Conservation (phyloP, 2,113 vertebrate species). For the Elaphurus davidianus region DNA sequence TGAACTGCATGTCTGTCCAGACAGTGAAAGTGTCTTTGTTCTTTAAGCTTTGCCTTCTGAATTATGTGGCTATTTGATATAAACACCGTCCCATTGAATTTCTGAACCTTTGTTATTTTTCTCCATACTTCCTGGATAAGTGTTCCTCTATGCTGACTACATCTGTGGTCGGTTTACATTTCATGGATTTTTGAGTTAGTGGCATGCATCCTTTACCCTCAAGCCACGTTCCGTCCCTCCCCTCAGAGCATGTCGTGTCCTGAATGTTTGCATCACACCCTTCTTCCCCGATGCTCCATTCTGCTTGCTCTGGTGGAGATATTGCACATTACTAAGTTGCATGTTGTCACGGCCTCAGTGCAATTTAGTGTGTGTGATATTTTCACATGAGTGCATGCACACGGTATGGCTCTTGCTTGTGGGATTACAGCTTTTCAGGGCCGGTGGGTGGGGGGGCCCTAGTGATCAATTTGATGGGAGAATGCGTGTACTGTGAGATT, state of each 20-base stretch:
- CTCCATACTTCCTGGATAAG: slow-evolving; percentile 5
- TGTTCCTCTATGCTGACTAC: slow-evolving; percentile 21
- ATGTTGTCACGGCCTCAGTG: slow-evolving; percentile 89
- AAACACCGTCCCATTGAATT: neutral
- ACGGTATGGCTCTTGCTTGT: slow-evolving; percentile 86
- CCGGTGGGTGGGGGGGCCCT: slow-evolving; percentile 24
- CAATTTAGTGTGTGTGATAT: slow-evolving; percentile 92
- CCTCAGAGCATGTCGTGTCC: slow-evolving; percentile 82
- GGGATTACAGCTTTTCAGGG: slow-evolving; percentile 75
- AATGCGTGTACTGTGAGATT: neutral
- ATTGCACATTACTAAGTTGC: slow-evolving; percentile 93
- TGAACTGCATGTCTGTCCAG: slow-evolving; percentile 41
- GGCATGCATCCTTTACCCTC: slow-evolving; percentile 80
- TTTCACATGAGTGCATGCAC: slow-evolving; percentile 92
- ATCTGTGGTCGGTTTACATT: slow-evolving; percentile 41
- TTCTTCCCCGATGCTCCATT: slow-evolving; percentile 83
- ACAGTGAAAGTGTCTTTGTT: neutral
- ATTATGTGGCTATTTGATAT: neutral
- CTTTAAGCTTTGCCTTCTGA: slow-evolving; percentile 32
- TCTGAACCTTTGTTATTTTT: neutral
- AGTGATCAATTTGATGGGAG: neutral
- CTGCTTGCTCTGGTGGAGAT: slow-evolving; percentile 89
- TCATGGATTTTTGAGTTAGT: slow-evolving; percentile 67
- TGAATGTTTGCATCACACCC: slow-evolving; percentile 81
- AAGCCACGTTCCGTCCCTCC: slow-evolving; percentile 71